Percentiles rank a stretch among this genome's conserved stretches.
Evolutionary conservation across 2,888 invertebrate genomes (phyloP).

Genomic region (Oligia latruncula): DNA sequence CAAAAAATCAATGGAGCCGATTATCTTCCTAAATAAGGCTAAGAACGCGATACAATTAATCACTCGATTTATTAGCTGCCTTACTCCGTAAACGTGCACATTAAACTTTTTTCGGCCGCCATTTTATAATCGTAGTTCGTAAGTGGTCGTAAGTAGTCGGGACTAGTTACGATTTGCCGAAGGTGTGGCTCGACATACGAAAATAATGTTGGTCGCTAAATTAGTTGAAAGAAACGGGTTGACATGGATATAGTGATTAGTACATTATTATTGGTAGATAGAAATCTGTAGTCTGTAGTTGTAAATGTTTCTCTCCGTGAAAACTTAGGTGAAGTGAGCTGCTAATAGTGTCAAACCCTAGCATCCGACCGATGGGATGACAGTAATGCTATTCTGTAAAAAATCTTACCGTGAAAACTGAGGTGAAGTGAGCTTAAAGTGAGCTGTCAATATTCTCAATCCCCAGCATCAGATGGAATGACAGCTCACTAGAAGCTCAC

Average conservation of each 20-base stretch:
- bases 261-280: background rate
- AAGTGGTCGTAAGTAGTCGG: constrained; percentile 18
- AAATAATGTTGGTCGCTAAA: constrained; percentile 32
- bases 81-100: constrained; percentile 43
- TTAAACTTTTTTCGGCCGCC: constrained; percentile 58
- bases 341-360: too few species aligned
- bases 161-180: constrained; percentile 20
- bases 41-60: constrained; percentile 64
- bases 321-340: too few species aligned
- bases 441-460: too few species aligned
- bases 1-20: constrained; percentile 59
- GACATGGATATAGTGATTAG: constrained; percentile 22
- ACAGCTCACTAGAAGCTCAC: too few species aligned
- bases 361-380: too few species aligned
- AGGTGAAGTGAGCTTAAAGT: too few species aligned
- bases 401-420: too few species aligned
- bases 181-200: constrained; percentile 49
- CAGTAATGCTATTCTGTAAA: too few species aligned
- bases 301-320: too few species aligned
- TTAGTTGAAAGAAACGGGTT: constrained; percentile 40
- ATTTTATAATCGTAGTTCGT: constrained; percentile 45
- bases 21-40: constrained; percentile 61
- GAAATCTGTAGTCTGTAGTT: background rate
- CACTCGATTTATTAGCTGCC: constrained; percentile 61
- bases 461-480: too few species aligned